Percentiles rank a stretch among this genome's conserved stretches.
Evolutionary conservation across 2,113 vertebrate species (phyloP).

Genomic region (Ageneiosus marmoratus): DNA sequence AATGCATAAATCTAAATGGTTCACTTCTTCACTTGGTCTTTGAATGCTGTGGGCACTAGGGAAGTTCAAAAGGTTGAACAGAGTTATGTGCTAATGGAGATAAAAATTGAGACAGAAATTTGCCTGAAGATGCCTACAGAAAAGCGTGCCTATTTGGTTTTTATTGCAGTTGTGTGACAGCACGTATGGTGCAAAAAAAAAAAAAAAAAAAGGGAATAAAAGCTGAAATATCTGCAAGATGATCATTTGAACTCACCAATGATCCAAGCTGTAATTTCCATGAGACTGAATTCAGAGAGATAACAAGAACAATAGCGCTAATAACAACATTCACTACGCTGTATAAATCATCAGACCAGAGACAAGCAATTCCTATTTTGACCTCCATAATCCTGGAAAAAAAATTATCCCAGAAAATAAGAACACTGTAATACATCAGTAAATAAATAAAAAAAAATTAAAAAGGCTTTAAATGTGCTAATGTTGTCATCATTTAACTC

Average conservation of each 20-base stretch:
- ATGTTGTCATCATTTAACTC: not conserved
- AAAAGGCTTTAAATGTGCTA: no score
- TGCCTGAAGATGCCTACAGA: not conserved
- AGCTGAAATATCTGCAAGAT: constrained; percentile 27
- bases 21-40: constrained; percentile 18
- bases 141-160: not conserved
- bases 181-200: not conserved
- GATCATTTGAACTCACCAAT: constrained; percentile 23
- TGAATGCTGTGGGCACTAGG: constrained; percentile 13
- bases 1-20: constrained; percentile 20
- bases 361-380: constrained; percentile 11
- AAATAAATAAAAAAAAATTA: constrained; percentile 11
- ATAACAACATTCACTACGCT: constrained; percentile 22
- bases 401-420: not conserved
- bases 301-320: constrained; percentile 23
- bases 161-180: constrained; percentile 15
- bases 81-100: constrained; percentile 18
- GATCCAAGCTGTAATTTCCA: constrained; percentile 34
- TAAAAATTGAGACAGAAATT: constrained; percentile 19
- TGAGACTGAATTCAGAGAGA: constrained; percentile 30
- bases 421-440: constrained; percentile 9
- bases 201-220: constrained; percentile 9
- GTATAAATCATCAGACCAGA: constrained; percentile 29
- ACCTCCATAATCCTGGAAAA: not conserved
- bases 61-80: constrained; percentile 15